Conservation (phyloP, 2,797 vertebrate genomes). For the Pseudochirops cupreus region DNA sequence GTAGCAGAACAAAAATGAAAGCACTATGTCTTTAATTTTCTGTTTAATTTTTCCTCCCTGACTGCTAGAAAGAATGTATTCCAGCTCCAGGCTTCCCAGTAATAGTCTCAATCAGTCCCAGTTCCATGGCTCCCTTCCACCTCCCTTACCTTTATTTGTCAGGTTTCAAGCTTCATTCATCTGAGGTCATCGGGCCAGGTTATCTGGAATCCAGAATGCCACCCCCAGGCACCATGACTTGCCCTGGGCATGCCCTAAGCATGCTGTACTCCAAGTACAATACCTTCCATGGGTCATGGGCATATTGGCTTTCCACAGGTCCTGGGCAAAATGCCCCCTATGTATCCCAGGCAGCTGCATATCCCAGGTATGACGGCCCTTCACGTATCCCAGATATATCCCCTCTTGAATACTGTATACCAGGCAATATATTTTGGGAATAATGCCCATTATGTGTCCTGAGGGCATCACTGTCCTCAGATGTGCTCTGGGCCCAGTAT, state of each 20-base stretch:
- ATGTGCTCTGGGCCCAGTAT: background rate
- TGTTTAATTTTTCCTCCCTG: background rate
- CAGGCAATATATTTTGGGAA: background rate
- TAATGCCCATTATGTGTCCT: background rate
- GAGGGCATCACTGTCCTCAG: background rate
- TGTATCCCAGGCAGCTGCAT: background rate
- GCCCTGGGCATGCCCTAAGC: background rate
- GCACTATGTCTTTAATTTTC: background rate
- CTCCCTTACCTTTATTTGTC: background rate
- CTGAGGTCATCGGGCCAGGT: background rate
- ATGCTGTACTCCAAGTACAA: background rate
- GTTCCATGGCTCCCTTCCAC: background rate
- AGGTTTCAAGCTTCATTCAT: background rate
- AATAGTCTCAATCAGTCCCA: background rate
- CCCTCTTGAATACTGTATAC: background rate
- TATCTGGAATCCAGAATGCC: background rate
- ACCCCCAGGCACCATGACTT: background rate
- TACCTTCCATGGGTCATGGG: background rate
- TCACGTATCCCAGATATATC: background rate
- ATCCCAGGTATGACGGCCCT: background rate
- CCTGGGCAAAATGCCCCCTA: background rate
- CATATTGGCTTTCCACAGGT: background rate
- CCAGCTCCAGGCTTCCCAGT: background rate
- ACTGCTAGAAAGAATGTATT: background rate
- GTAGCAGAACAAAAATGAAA: slow-evolving; percentile 60